These are phyloP conservation scores for Xenopus petersii DNA, from an alignment of 2,797 vertebrate species.

Conservation along the genomic window DNA sequence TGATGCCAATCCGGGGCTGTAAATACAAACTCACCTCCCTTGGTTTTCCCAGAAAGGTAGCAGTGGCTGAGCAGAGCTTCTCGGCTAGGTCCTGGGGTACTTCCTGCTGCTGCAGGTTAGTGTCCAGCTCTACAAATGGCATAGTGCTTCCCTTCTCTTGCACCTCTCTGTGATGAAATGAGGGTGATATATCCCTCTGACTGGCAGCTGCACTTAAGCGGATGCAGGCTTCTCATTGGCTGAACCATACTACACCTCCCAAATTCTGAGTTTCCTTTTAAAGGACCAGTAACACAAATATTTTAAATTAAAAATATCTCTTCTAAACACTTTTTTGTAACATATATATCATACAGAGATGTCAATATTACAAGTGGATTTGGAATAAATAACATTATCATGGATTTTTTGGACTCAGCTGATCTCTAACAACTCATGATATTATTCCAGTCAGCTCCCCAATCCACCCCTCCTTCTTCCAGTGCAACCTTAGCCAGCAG, in stretches of 20 bases:
- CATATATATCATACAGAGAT: too few species aligned
- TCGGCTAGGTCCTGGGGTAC: slow-evolving; percentile 70
- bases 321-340: too few species aligned
- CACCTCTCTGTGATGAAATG: background rate
- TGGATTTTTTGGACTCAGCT: too few species aligned
- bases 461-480: too few species aligned
- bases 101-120: slow-evolving; percentile 64
- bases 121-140: slow-evolving; percentile 79
- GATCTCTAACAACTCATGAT: too few species aligned
- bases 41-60: slow-evolving; percentile 73
- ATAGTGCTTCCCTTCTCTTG: slow-evolving; percentile 53
- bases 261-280: background rate
- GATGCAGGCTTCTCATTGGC: slow-evolving; percentile 34
- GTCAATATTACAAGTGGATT: too few species aligned
- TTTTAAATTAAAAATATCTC: too few species aligned
- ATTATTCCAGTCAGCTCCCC: too few species aligned
- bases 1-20: too few species aligned
- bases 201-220: background rate
- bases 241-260: background rate
- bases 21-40: slow-evolving; percentile 67
- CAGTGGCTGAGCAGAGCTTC: slow-evolving; percentile 64
- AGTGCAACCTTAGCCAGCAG: too few species aligned
- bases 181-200: background rate
- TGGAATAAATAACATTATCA: too few species aligned
- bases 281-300: too few species aligned